These are phyloP conservation scores for Odontomachus brunneus DNA, from an alignment of 1,140 invertebrate species.

Conservation along the genomic window DNA sequence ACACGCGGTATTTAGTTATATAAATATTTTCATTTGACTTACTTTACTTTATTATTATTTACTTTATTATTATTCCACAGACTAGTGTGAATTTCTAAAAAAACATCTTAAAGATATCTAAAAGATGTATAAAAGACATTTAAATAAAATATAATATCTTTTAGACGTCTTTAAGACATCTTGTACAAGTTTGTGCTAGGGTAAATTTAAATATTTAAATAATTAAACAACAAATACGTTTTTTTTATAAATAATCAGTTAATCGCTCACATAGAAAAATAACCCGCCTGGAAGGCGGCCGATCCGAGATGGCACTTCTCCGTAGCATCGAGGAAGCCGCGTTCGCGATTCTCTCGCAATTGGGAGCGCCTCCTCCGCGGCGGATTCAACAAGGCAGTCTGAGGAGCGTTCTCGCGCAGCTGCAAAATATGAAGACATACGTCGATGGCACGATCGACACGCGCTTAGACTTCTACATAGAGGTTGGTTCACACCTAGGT, in stretches of 20 bases:
- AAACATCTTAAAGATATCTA: no score
- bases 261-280: constrained; percentile 64
- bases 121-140: no score
- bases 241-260: constrained; percentile 6
- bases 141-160: no score
- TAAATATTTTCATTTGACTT: no score
- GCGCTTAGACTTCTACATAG: constrained; percentile 82
- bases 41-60: no score
- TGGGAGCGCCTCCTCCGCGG: constrained; percentile 78
- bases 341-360: constrained; percentile 76
- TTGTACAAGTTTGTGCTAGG: no score
- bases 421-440: constrained; percentile 75
- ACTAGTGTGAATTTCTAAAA: no score
- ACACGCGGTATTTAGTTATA: no score
- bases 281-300: constrained; percentile 67
- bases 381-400: constrained; percentile 77
- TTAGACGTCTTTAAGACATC: no score
- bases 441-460: constrained; percentile 77
- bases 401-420: constrained; percentile 73
- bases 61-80: no score
- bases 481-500: constrained; percentile 69
- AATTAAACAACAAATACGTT: background rate
- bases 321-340: constrained; percentile 80
- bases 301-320: constrained; percentile 76
- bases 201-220: constrained; percentile 23